Evolutionary conservation across 2,797 vertebrate species (phyloP).

Genomic region (Uromys caudimaculatus): DNA sequence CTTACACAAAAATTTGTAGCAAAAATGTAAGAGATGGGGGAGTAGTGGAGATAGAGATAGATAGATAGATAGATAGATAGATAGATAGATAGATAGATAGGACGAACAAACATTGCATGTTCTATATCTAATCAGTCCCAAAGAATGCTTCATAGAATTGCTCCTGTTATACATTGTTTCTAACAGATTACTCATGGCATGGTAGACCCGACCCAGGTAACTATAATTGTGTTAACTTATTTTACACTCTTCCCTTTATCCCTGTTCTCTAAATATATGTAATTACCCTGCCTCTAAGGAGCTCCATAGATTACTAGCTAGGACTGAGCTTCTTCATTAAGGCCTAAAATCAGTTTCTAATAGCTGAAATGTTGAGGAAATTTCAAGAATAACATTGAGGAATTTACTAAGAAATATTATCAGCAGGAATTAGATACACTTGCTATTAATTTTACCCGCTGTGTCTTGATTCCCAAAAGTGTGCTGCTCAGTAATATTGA

Average conservation of each 20-base stretch:
- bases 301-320: background rate
- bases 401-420: slow-evolving; percentile 1
- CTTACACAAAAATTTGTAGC: background rate
- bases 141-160: background rate
- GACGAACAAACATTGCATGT: background rate
- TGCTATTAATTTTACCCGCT: background rate
- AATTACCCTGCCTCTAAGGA: background rate
- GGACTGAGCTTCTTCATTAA: slow-evolving; percentile 64
- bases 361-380: background rate
- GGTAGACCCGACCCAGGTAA: background rate
- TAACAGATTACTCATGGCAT: background rate
- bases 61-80: background rate
- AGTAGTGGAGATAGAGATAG: too few species aligned
- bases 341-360: slow-evolving; percentile 45
- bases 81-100: too few species aligned
- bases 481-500: background rate
- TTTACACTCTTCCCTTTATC: slow-evolving; percentile 21
- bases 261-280: background rate
- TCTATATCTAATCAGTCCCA: background rate
- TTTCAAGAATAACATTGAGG: background rate
- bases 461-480: background rate
- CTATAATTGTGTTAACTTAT: slow-evolving; percentile 16
- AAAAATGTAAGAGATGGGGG: background rate
- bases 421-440: background rate
- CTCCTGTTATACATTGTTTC: background rate